These are phyloP conservation scores for Pristionchus arcanus DNA, from an alignment of 2,888 invertebrate genomes.

Conservation along the genomic window DNA sequence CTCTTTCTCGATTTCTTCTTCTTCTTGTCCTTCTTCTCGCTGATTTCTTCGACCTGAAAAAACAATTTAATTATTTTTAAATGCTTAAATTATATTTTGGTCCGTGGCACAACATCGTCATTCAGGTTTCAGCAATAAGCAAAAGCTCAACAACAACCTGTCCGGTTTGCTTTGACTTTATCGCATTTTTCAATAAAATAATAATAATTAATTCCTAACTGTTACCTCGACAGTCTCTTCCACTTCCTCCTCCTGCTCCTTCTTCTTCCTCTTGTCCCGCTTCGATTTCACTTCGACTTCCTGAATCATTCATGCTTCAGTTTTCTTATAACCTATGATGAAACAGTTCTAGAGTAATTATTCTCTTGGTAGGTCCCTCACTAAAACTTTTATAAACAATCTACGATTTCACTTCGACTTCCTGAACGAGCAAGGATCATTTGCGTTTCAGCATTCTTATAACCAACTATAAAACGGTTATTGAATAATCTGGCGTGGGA, in stretches of 20 bases:
- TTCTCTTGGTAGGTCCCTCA: too few species aligned
- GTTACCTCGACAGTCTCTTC: not conserved
- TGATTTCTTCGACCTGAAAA: not conserved
- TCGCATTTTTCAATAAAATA: not conserved
- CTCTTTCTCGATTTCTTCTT: constrained; percentile 18
- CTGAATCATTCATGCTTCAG: not conserved
- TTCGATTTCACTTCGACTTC: constrained; percentile 15
- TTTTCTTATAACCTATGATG: not conserved
- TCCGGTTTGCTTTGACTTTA: too few species aligned
- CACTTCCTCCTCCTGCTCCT: not conserved
- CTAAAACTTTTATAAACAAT: too few species aligned
- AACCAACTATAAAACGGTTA: too few species aligned
- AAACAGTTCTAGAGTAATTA: not conserved
- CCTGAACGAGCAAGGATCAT: too few species aligned
- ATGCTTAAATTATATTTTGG: too few species aligned
- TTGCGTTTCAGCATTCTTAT: too few species aligned
- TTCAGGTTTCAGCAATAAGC: too few species aligned
- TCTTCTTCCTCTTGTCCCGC: not conserved
- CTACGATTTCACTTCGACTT: constrained; percentile 10
- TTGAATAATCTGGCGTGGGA: not conserved
- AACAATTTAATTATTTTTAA: not conserved
- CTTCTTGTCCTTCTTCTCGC: constrained; percentile 14
- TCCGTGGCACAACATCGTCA: too few species aligned
- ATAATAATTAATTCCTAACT: not conserved
- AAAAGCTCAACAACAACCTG: too few species aligned